Base-by-base conservation (phyloP, 1,140 invertebrate genomes). In the Heliconius congener region DNA sequence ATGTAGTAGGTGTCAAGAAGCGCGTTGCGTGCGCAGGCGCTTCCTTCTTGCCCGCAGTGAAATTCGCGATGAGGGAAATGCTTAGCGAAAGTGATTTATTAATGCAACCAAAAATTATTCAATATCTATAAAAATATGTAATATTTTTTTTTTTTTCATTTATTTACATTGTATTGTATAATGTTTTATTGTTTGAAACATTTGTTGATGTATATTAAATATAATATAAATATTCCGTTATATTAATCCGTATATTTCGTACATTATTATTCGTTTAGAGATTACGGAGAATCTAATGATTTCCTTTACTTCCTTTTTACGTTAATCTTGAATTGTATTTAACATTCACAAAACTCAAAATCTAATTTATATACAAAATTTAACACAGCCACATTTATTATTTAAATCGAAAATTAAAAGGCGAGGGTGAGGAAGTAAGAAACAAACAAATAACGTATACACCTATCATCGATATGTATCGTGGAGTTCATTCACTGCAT, bases 401-500 rank as follows among this genome's bases (percentile, higher is more conserved):
- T 66, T 27, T 66, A 13, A 66, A 66, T 30, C 60, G 60, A 76
- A 8, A n/a, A 79, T 71, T 71, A 73, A 77, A 70, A 81, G 60
- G 37, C 39, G 39, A 76, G 60, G 60, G 13, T 66, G 60, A 76
- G 74, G 57, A 70, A 72, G 76, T 78, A 34, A 82, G 79, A 84
- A 85, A 84, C 79, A 87, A 87, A 87, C 87, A 85, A 87, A 84
- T 82, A 77, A 82, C 72, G 79, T 81, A 82, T 79, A 76, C 74
- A 27, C 73, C 80, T 82, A 87, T 87, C 82, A 85, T 85, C 83
- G 82, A 83, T 85, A 84, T 66, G 60, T 66, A 66, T 66, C 81
- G 82, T 81, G 73, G 82, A 91, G 90, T 91, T 92, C 90, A 91
- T 91, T 92, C 90, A 92, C 90, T 87, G 85, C 88, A 88, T 89